Evolutionary conservation across 1,140 invertebrate genomes (phyloP).

Genomic region (Ips nitidus): DNA sequence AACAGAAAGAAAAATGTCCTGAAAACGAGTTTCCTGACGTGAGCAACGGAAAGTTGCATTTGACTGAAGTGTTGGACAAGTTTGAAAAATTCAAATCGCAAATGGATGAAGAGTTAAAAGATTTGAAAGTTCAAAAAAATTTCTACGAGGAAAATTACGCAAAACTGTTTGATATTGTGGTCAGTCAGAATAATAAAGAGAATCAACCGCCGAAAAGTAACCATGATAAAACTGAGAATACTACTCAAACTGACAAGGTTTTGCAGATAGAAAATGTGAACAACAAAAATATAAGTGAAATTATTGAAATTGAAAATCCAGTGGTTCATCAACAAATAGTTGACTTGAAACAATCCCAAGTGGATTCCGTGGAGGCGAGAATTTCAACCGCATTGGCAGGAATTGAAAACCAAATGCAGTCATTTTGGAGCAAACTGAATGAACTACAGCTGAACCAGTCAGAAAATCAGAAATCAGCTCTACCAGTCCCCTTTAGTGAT

Average conservation of each 20-base stretch:
- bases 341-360: background rate
- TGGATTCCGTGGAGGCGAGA: slow-evolving; percentile 35
- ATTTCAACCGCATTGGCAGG: slow-evolving; percentile 43
- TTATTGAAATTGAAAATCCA: slow-evolving; percentile 15
- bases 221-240: slow-evolving; percentile 27
- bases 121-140: slow-evolving; percentile 43
- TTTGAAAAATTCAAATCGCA: slow-evolving; percentile 47
- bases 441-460: slow-evolving; percentile 37
- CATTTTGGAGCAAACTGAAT: slow-evolving; percentile 46
- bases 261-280: slow-evolving; percentile 29
- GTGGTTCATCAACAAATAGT: too few relatives aligned
- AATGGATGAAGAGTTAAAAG: slow-evolving; percentile 47
- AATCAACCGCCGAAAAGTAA: slow-evolving; percentile 25
- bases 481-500: background rate
- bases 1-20: slow-evolving; percentile 37
- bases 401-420: slow-evolving; percentile 48
- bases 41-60: slow-evolving; percentile 27
- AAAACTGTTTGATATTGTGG: slow-evolving; percentile 44
- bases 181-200: slow-evolving; percentile 26
- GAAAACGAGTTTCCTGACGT: slow-evolving; percentile 31
- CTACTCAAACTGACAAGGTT: slow-evolving; percentile 38
- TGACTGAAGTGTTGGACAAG: slow-evolving; percentile 44
- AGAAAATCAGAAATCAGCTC: slow-evolving; percentile 15
- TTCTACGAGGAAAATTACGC: slow-evolving; percentile 48
- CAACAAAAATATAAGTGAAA: slow-evolving; percentile 20